Evolutionary conservation across 1,140 invertebrate genomes (phyloP).

Genomic region (Leguminivora glycinivorella): DNA sequence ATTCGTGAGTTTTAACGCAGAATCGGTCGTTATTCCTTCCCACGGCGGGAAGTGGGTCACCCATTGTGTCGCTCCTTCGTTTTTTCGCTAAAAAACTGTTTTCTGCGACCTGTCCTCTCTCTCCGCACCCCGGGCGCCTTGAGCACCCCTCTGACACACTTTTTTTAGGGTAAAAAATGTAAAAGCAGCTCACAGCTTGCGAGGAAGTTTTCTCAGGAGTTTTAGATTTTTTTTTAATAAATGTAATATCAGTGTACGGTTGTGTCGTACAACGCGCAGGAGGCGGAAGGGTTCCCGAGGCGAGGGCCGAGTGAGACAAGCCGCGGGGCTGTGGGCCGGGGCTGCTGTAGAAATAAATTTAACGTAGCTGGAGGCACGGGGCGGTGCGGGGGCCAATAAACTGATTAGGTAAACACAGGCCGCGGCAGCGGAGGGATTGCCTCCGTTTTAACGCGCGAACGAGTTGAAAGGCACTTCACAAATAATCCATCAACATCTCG

Average conservation of each 20-base stretch:
- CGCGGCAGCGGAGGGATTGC: slow-evolving; percentile 53
- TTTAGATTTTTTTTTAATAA: slow-evolving; percentile 53
- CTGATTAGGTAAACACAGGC: slow-evolving; percentile 71
- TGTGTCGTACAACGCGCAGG: slow-evolving; percentile 62
- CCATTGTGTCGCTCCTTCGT: slow-evolving; percentile 64
- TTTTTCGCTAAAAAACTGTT: slow-evolving; percentile 76
- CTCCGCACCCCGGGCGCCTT: slow-evolving; percentile 41
- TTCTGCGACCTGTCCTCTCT: slow-evolving; percentile 61
- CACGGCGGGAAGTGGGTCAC: slow-evolving; percentile 76
- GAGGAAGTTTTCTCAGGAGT: slow-evolving; percentile 67
- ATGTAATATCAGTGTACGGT: slow-evolving; percentile 49
- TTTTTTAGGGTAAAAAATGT: slow-evolving; percentile 71
- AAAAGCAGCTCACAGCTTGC: slow-evolving; percentile 71
- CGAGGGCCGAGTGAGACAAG: slow-evolving; percentile 13
- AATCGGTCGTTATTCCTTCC: slow-evolving; percentile 75
- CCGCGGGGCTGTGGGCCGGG: slow-evolving; percentile 30
- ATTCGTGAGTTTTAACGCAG: slow-evolving; percentile 56
- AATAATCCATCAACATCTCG: slow-evolving; percentile 74
- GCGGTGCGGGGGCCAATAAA: slow-evolving; percentile 50
- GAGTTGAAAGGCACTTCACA: slow-evolving; percentile 77
- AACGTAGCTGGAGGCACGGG: slow-evolving; percentile 27
- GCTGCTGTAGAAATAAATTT: slow-evolving; percentile 26
- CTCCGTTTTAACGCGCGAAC: slow-evolving; percentile 76
- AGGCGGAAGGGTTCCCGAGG: slow-evolving; percentile 41
- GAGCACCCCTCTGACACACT: slow-evolving; percentile 66